Conservation (phyloP, 2,888 invertebrate species). For the Hirudinaria manillensis region DNA sequence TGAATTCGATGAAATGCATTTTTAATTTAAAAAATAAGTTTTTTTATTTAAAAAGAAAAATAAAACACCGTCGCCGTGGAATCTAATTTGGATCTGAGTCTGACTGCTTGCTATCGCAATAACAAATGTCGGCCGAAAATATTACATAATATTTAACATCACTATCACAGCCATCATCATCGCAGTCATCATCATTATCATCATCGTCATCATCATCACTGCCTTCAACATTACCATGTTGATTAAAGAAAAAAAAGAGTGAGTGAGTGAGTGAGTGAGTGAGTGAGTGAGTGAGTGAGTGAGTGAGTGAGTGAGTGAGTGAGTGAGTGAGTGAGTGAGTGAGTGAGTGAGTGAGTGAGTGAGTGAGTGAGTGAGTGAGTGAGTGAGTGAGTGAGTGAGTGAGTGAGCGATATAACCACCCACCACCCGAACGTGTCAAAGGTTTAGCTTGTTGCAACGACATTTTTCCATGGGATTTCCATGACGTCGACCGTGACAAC, state of each 20-base stretch:
- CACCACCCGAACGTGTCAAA: no score
- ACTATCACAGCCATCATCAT: not conserved
- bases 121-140: no score
- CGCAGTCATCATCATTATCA: slow-evolving; percentile 15
- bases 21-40: no score
- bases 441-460: no score
- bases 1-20: no score
- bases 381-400: slow-evolving; percentile 33
- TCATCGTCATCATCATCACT: slow-evolving; percentile 14
- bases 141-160: not conserved
- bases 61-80: no score
- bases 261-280: no score
- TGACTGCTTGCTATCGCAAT: no score
- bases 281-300: slow-evolving; percentile 33
- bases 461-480: no score
- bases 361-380: slow-evolving; percentile 34
- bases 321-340: slow-evolving; percentile 34
- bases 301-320: slow-evolving; percentile 33
- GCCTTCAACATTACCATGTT: not conserved
- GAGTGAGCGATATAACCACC: slow-evolving; percentile 29
- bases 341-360: slow-evolving; percentile 34
- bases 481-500: no score
- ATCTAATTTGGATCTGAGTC: no score
- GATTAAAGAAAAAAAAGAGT: slow-evolving; percentile 16
- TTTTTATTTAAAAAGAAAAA: no score